Conservation (phyloP, 2,797 vertebrate species). For the Zonotrichia albicollis region DNA sequence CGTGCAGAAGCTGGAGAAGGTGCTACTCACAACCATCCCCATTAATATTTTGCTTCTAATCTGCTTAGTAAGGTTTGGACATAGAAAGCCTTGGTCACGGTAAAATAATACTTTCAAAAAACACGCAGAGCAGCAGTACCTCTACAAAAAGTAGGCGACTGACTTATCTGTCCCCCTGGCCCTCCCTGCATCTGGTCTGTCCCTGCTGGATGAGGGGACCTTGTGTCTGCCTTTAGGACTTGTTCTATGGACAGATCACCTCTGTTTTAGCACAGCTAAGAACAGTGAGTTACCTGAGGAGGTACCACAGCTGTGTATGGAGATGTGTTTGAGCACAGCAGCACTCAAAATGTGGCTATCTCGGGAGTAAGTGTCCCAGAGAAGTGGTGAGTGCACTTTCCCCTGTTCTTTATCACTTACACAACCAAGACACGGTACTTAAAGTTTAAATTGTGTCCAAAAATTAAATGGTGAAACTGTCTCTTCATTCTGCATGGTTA, state of each 20-base stretch:
- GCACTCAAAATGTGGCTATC: not conserved
- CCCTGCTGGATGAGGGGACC: not conserved
- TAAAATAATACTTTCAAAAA: not conserved
- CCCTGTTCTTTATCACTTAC: not conserved
- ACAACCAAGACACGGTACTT: not conserved
- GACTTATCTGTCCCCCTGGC: not conserved
- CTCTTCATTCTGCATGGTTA: not conserved
- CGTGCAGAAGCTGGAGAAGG: not conserved
- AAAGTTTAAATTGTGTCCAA: not conserved
- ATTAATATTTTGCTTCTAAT: not conserved
- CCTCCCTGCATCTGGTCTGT: not conserved
- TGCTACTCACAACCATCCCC: no score
- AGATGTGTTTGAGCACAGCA: not conserved
- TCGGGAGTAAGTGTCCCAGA: no score
- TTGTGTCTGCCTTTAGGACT: not conserved
- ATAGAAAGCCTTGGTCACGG: not conserved
- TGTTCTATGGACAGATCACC: no score
- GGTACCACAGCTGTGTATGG: not conserved
- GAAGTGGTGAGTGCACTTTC: not conserved
- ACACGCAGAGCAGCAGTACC: rapidly evolving
- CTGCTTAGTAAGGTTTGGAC: not conserved
- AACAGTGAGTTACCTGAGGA: not conserved
- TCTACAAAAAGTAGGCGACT: not conserved
- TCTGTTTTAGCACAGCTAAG: not conserved
- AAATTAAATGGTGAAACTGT: not conserved